These are phyloP conservation scores for Diploscapter pachys DNA, from an alignment of 1,140 invertebrate genomes.

Conservation along the genomic window DNA sequence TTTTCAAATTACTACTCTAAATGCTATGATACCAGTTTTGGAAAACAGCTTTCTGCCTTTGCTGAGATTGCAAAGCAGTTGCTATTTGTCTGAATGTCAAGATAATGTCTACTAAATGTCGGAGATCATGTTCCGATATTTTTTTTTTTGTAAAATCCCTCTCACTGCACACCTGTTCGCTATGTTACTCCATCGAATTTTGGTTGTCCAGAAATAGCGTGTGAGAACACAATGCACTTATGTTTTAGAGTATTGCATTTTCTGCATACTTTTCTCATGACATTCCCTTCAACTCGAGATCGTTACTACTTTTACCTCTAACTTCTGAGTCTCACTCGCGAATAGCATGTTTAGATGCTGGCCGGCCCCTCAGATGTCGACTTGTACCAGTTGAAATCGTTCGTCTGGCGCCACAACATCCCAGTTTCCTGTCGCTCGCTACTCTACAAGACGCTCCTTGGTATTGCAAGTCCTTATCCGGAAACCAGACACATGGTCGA, in stretches of 20 bases:
- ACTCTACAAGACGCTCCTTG: constrained; percentile 14
- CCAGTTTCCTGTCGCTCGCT: not conserved
- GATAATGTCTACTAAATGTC: not conserved
- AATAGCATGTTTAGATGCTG: constrained; percentile 1
- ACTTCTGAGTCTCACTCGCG: not conserved
- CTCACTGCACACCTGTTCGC: too few species aligned
- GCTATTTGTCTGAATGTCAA: not conserved
- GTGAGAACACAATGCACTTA: too few species aligned
- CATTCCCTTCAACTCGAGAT: not conserved
- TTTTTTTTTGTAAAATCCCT: too few species aligned
- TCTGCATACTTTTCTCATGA: not conserved
- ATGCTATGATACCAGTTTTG: not conserved
- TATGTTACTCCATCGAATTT: too few species aligned
- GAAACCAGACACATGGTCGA: constrained; percentile 11
- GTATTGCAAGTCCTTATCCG: constrained; percentile 11
- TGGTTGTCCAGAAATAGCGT: too few species aligned
- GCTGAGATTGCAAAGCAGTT: not conserved
- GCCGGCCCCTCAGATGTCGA: not conserved
- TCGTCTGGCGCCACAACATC: constrained; percentile 15
- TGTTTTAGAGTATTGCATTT: too few species aligned
- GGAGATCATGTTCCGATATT: too few species aligned
- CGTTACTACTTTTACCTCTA: not conserved
- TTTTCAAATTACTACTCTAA: not conserved
- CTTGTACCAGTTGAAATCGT: constrained; percentile 2
- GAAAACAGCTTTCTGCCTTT: not conserved